Evolutionary conservation across 2,888 invertebrate genomes (phyloP), one percentile per base, ranked within the genome.

Genomic region (Drosophila limbata): DNA sequence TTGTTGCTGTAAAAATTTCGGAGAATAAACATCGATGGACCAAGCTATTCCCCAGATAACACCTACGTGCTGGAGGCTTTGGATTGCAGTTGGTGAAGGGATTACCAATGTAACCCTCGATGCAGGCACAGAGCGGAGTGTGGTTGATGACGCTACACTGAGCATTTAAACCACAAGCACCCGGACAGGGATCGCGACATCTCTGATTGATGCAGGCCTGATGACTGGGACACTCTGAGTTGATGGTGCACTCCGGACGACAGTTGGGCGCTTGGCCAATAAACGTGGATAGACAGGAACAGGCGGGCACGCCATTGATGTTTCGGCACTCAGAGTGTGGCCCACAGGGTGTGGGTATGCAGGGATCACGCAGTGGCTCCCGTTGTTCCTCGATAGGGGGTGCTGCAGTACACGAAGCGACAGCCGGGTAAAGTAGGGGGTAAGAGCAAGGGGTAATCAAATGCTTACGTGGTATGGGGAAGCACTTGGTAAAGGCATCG

Each of bases 211-310:
- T 94, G 86, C 96, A 96, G 9, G 96, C 96, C 85, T 94, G 93
- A 81, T 95, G 94, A 73, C 95, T 94, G 2, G 94, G 93, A 91
- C 96, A 96, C 89, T 96, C 96, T 79, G 95, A 94, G 86, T 95
- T 95, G 50, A 95, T 95, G 1, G 94, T 94, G 91, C 96, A 96
- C 92, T 96, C 95, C 3, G 96, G 95, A 57, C 95, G 93, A 89
- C 96, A 96, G 83, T 95, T 95, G 15, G 96, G 95, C 55, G 96
- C 95, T 42, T 94, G 93, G n/a, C 96, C 96, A 76, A 94, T 94
- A 84, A 94, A 96, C 56, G 93, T 93, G 4, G 93, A 92, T 77
- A 95, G 90, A 85, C 96, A 96, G 25, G 95, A 94, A 89, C 96
- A 96, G 0, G 95, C 94, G 8, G 95, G 95, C 3, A 92, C 88